phyloP scores from a whole-genome alignment of 2,888 invertebrate species.

The Tenthredo distinguenda region DNA sequence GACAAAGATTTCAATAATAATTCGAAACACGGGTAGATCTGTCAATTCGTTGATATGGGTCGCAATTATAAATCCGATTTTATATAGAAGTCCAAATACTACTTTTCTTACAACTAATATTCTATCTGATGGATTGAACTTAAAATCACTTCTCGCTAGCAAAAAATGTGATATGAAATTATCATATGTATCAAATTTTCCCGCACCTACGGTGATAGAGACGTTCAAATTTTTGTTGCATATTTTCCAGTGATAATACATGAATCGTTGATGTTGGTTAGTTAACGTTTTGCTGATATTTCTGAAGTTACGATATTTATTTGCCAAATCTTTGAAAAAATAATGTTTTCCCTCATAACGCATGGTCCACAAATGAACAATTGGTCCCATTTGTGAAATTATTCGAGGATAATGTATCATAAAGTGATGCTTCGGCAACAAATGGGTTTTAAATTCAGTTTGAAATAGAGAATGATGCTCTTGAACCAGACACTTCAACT shows the following conservation, averaged over 20 bases:
- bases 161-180: background rate
- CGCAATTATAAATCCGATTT: constrained; percentile 15
- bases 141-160: background rate
- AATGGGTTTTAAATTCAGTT: background rate
- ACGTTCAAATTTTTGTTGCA: constrained; percentile 12
- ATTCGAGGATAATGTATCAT: constrained; percentile 55
- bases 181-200: constrained; percentile 25
- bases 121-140: constrained; percentile 2
- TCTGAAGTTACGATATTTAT: constrained; percentile 50
- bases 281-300: constrained; percentile 53
- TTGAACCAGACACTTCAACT: constrained; percentile 46
- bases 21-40: constrained; percentile 13
- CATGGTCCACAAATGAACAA: constrained; percentile 52
- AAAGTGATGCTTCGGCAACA: constrained; percentile 57
- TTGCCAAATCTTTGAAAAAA: constrained; percentile 55
- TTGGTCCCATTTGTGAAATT: constrained; percentile 53
- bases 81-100: background rate
- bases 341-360: constrained; percentile 56
- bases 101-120: constrained; percentile 1
- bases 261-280: constrained; percentile 52
- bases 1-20: background rate
- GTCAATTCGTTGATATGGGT: constrained; percentile 3
- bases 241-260: constrained; percentile 38
- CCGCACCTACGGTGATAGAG: background rate
- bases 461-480: constrained; percentile 53